Percentiles rank a stretch among this genome's conserved stretches.
phyloP scores from a whole-genome alignment of 2,888 invertebrate species.

The Notodonta dromedarius region DNA sequence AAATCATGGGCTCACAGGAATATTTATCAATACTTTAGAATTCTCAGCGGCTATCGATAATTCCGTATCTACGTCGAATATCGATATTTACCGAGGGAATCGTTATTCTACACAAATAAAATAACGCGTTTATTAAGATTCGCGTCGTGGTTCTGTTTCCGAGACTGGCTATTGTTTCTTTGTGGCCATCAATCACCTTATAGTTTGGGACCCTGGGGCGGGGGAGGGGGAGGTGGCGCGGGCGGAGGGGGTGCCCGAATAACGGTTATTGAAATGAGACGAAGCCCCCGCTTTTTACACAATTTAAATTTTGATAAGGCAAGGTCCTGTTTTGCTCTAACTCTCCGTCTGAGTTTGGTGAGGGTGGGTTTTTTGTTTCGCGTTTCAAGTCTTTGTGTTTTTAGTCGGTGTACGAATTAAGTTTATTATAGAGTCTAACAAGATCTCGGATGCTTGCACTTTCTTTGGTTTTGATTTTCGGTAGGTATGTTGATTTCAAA shows the following conservation, averaged over 20 bases:
- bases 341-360: conserved; percentile 67
- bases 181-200: conserved; percentile 79
- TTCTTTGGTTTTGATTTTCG: background rate
- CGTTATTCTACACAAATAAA: conserved; percentile 80
- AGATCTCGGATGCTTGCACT: conserved; percentile 1
- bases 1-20: conserved; percentile 45
- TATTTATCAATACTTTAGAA: conserved; percentile 56
- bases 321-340: conserved; percentile 79
- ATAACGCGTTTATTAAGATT: conserved; percentile 83
- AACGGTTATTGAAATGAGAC: conserved; percentile 85
- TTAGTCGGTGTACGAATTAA: conserved; percentile 56
- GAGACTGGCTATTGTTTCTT: conserved; percentile 80
- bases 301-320: conserved; percentile 85
- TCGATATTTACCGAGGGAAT: conserved; percentile 71
- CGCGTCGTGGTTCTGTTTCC: conserved; percentile 72
- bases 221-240: conserved; percentile 40
- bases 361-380: conserved; percentile 72
- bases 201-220: conserved; percentile 56
- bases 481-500: background rate
- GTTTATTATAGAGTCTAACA: conserved; percentile 43
- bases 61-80: conserved; percentile 73
- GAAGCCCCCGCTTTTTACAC: conserved; percentile 80
- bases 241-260: conserved; percentile 62
- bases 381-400: conserved; percentile 63
- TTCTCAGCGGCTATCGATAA: conserved; percentile 67